Evolutionary conservation across 2,113 vertebrate species (phyloP).

Genomic region (Triplophysa tibetana): DNA sequence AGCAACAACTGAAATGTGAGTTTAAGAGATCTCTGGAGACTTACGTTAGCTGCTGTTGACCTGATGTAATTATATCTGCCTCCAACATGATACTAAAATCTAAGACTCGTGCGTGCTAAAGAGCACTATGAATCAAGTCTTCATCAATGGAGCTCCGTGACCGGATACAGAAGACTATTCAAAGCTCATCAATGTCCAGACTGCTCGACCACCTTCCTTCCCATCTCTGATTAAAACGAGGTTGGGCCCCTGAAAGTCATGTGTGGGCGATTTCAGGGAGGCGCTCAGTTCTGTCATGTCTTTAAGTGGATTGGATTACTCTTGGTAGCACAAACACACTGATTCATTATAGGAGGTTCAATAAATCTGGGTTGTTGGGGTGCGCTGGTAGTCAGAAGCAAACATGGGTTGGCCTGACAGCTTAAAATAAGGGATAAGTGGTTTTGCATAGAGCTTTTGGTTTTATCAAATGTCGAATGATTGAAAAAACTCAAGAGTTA

Average conservation of each 20-base stretch:
- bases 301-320: constrained; percentile 30
- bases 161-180: constrained; percentile 59
- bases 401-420: not conserved
- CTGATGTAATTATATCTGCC: constrained; percentile 51
- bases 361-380: constrained; percentile 60
- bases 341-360: constrained; percentile 55
- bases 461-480: too few relatives aligned
- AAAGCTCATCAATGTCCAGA: constrained; percentile 54
- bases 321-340: constrained; percentile 51
- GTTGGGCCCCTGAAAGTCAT: constrained; percentile 42
- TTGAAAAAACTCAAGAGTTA: too few relatives aligned
- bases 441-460: too few relatives aligned
- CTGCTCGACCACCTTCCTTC: constrained; percentile 20
- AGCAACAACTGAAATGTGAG: not conserved
- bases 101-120: constrained; percentile 46
- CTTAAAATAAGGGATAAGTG: not conserved
- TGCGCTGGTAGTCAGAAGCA: constrained; percentile 41
- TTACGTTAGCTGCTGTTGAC: constrained; percentile 6
- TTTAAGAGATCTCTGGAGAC: not conserved
- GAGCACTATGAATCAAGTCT: constrained; percentile 63
- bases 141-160: constrained; percentile 56
- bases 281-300: constrained; percentile 19
- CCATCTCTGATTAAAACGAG: constrained; percentile 65
- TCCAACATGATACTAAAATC: constrained; percentile 40
- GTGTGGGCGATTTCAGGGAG: constrained; percentile 29